Evolutionary conservation across 2,113 vertebrate genomes (phyloP), one percentile per base, ranked within the genome.

Genomic region (Pluvialis apricaria): DNA sequence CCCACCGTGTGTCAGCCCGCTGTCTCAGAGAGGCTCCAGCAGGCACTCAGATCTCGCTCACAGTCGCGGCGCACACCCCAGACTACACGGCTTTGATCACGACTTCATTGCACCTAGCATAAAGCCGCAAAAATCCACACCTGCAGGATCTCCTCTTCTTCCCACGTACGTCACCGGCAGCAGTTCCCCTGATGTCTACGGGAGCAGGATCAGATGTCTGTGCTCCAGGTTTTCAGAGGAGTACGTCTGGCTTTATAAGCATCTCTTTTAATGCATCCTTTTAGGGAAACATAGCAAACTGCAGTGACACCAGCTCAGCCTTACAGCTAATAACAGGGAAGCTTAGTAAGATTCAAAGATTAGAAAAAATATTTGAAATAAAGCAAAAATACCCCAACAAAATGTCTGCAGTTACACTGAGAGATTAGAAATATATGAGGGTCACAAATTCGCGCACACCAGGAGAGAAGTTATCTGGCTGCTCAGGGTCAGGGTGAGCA

Each of bases 1-100:
- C 77, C 60, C 2, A 0, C 36, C 0, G 0, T 21, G 45, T 1
- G 3, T 17, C 80, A 94, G 64, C 64, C 52, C 9, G 2, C 66
- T 42, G 28, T 17, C 57, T 80, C 2, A 0, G 44, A 8, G 26
- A 71, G 61, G 69, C 61, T 52, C 77, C 89, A 75, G 80, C 64
- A 49, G 49, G 38, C 7, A 1, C 55, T 32, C 60, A 11, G 72
- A 40, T 83, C 86, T 80, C 0, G 0, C 88, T 88, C 1, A 0
- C 90, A 4, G 11, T 36, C 1, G 0, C 57, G 4, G 32, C 0
- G 4, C 55, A n/a, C 70, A 28, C n/a, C 55, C 90, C 90, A 75
- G 38, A 11, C 80, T 44, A 4, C 65, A 3, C 0, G 2, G 18
- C 88, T 92, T 61, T 84, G n/a, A 65, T 86, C 90, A 65, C 15